Percentiles rank a stretch among this genome's conserved stretches.
phyloP scores from a whole-genome alignment of 92 coral and sea anemone genomes.

The Meandrina meandrites region DNA sequence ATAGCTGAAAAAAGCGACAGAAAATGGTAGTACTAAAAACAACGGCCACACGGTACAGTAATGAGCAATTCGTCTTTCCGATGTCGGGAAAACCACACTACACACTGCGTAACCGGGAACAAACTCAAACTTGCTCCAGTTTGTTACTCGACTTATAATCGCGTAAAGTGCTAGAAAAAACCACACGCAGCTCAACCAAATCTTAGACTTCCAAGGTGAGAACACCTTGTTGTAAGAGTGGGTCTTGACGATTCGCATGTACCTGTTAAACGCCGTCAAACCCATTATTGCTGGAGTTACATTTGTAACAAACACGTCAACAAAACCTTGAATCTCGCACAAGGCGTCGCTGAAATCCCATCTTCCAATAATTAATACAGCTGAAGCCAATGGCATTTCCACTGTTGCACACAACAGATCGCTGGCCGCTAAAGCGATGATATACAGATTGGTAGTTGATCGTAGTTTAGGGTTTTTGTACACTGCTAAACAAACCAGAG shows the following conservation, averaged over 20 bases:
- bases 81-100: constrained; percentile 25
- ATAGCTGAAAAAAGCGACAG: constrained; percentile 28
- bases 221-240: constrained; percentile 54
- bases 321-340: constrained; percentile 71
- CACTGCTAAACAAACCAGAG: constrained; percentile 66
- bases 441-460: constrained; percentile 71
- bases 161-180: constrained; percentile 37
- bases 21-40: constrained; percentile 27
- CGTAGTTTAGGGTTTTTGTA: constrained; percentile 66
- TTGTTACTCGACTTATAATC: constrained; percentile 19
- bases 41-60: constrained; percentile 27
- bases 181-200: constrained; percentile 35
- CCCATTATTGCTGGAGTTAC: constrained; percentile 66
- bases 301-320: constrained; percentile 57
- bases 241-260: constrained; percentile 70
- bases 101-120: constrained; percentile 50
- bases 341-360: constrained; percentile 57
- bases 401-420: constrained; percentile 68
- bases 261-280: constrained; percentile 70
- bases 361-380: constrained; percentile 42
- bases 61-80: constrained; percentile 22
- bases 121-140: constrained; percentile 24
- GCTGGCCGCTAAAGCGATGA: constrained; percentile 67
- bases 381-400: constrained; percentile 68
- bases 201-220: constrained; percentile 55